phyloP scores from a whole-genome alignment of 1,140 invertebrate genomes.

The Trichogramma pretiosum region DNA sequence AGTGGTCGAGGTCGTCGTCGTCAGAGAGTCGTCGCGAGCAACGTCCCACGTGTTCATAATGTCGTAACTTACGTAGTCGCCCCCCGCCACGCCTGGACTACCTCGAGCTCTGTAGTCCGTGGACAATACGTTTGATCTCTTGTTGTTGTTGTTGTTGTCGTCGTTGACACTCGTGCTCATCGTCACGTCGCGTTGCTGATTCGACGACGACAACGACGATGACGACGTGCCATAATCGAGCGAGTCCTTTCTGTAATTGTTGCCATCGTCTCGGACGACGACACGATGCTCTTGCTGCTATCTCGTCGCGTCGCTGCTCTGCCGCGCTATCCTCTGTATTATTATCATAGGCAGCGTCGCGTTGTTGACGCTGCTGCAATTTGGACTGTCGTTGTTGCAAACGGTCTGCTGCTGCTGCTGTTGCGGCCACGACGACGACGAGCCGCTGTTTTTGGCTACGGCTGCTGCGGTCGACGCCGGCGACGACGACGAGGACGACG shows the following conservation, averaged over 20 bases:
- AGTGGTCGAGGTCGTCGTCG: slow-evolving; percentile 19
- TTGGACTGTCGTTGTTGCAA: not conserved
- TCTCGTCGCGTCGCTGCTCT: slow-evolving; percentile 22
- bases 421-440: not conserved
- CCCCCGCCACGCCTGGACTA: slow-evolving; percentile 36
- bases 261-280: not conserved
- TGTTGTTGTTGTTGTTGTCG: too few relatives aligned
- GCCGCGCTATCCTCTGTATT: too few relatives aligned
- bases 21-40: slow-evolving; percentile 22
- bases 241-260: not conserved
- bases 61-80: slow-evolving; percentile 36
- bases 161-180: slow-evolving; percentile 36
- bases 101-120: too few relatives aligned
- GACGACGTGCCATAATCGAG: too few relatives aligned
- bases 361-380: slow-evolving; percentile 1
- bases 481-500: too few relatives aligned
- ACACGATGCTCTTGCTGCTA: slow-evolving; percentile 32
- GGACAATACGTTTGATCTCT: slow-evolving; percentile 37
- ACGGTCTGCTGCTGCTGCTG: slow-evolving; percentile 2
- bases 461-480: slow-evolving; percentile 31
- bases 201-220: too few relatives aligned
- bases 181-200: too few relatives aligned
- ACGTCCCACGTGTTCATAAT: slow-evolving; percentile 36
- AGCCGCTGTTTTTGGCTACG: slow-evolving; percentile 25
- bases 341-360: not conserved